Conservation (phyloP, 2,797 vertebrate species). For the Vireo griseus region DNA sequence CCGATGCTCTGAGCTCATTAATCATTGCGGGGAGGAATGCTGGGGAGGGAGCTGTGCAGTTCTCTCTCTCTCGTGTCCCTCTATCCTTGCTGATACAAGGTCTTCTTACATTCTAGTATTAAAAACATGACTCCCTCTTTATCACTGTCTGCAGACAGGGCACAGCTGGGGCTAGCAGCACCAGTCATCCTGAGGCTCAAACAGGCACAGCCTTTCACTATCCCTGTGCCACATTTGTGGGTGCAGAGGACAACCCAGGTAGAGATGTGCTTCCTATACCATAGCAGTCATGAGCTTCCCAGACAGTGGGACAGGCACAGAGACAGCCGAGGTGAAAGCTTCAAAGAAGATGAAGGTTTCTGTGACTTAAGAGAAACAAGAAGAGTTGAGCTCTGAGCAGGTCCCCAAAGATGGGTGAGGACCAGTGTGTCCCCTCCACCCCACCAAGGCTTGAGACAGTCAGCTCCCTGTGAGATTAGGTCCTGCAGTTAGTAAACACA, state of each 20-base stretch:
- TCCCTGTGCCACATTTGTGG: neutral
- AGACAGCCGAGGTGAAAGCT: neutral
- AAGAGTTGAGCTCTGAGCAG: neutral
- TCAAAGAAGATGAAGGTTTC: neutral
- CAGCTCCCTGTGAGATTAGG: neutral
- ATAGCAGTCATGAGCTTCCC: neutral
- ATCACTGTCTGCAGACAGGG: constrained; percentile 57
- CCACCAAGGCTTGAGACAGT: neutral
- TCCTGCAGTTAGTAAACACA: neutral
- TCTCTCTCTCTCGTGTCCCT: constrained; percentile 27
- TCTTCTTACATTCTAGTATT: constrained; percentile 38
- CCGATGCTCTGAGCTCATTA: constrained; percentile 25
- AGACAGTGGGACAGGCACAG: neutral
- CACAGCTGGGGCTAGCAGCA: constrained; percentile 57
- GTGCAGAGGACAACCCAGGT: neutral
- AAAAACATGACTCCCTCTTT: constrained; percentile 48
- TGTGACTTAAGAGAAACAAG: neutral
- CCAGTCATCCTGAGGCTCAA: neutral
- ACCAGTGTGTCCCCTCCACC: neutral
- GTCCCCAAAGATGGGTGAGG: neutral
- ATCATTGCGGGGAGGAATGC: constrained; percentile 65
- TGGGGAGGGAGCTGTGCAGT: constrained; percentile 20
- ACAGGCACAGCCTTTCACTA: neutral
- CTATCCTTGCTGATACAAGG: constrained; percentile 41
- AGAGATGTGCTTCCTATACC: neutral